phyloP scores from a whole-genome alignment of 1,140 invertebrate genomes.

The Stegodyphus mimosarum region DNA sequence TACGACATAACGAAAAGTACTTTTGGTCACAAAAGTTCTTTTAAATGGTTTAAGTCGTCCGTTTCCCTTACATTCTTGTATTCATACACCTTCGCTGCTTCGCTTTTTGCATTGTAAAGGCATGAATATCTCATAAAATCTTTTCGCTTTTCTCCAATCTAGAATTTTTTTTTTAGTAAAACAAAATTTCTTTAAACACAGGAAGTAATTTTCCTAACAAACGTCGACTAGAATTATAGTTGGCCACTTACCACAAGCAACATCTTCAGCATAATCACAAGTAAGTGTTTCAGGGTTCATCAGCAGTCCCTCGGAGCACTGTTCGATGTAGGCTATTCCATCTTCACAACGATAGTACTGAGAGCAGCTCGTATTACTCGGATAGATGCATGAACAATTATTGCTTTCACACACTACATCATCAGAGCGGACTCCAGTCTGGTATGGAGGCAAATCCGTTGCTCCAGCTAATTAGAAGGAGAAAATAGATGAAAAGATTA shows the following conservation, averaged over 20 bases:
- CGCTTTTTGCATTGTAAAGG: no score
- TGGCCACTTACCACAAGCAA: slow-evolving; percentile 1
- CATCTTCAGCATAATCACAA: slow-evolving; percentile 41
- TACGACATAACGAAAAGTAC: no score
- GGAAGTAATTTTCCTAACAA: no score
- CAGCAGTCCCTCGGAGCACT: slow-evolving; percentile 13
- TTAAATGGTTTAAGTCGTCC: no score
- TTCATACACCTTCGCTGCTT: no score
- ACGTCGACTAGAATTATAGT: neutral
- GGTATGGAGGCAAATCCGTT: neutral
- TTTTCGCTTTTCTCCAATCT: no score
- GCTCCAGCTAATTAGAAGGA: neutral
- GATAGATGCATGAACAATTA: neutral
- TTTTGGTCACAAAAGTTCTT: no score
- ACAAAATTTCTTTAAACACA: no score
- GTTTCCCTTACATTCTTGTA: no score
- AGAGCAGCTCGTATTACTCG: neutral
- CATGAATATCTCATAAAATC: no score
- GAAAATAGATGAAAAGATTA: neutral
- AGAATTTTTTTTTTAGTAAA: no score
- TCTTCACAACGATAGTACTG: slow-evolving; percentile 29
- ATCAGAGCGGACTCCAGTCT: neutral
- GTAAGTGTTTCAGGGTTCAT: neutral
- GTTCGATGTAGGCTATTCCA: slow-evolving; percentile 27
- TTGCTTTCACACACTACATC: slow-evolving; percentile 4